Evolutionary conservation across 2,113 vertebrate genomes (phyloP), one percentile per base, ranked within the genome.

Genomic region (Hyla sarda): DNA sequence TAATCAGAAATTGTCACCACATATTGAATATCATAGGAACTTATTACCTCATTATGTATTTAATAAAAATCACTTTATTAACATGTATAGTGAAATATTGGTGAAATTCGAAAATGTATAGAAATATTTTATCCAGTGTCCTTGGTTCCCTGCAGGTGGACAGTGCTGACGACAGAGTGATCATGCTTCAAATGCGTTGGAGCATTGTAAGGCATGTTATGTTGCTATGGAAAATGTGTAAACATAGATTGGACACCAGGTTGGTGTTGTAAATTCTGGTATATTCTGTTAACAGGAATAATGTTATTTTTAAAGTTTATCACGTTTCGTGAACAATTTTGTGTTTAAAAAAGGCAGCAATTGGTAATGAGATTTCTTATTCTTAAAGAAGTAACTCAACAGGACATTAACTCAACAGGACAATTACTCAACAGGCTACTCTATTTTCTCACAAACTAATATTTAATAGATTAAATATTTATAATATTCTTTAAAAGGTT

Each of bases 111-210:
- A 82, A 25, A 47, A 25, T 28, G 54, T 11, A 25, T 11, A 25
- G 10, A 62, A 25, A 14, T 45, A 47, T 65, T 47, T 72, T 48
- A 71, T 28, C 37, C 32, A 32, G 65, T 5, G 47, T 52, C 71
- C 45, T 82, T 71, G 65, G 37, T 19, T 23, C 30, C 81, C 81
- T 82, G 28, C 45, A 82, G 65, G 81, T 65, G 50, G 30, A 56
- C 65, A 32, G 58, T 17, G 30, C 60, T 50, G n/a, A 47, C 7
- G 25, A 82, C 50, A 47, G 60, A n/a, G 79, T 1, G 65, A 82
- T 54, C 65, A 30, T 82, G 81, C 67, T 9, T 19, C 54, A 65
- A n/a, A 34, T 7, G 2, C 47, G 47, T 56, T 1, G 17, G 19
- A 32, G 80, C 41, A 5, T 19, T 34, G 4, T 28, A 71, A 72